phyloP scores from a whole-genome alignment of 2,113 vertebrate species.

The Podocnemis expansa region DNA sequence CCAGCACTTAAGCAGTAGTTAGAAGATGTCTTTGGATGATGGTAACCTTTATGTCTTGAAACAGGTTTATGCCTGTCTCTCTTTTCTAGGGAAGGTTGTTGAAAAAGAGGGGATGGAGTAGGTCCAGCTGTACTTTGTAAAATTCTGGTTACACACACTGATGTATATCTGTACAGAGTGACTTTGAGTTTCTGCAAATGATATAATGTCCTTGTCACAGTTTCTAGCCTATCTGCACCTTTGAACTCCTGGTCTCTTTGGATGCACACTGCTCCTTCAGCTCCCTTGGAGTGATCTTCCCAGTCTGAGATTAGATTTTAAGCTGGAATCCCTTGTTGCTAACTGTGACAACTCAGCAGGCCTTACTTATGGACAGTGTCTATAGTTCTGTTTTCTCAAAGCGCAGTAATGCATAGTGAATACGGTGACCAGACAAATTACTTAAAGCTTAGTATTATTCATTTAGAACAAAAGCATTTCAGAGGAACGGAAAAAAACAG shows the following conservation, averaged over 20 bases:
- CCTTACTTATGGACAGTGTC: not conserved
- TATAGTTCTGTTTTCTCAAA: not conserved
- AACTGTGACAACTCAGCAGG: not conserved
- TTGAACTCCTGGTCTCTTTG: not conserved
- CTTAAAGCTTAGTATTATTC: not conserved
- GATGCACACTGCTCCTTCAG: not conserved
- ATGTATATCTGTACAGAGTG: not conserved
- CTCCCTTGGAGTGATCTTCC: not conserved
- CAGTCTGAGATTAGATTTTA: not conserved
- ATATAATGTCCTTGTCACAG: fast-evolving
- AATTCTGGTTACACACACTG: not conserved
- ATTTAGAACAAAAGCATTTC: not conserved
- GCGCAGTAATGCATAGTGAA: not conserved
- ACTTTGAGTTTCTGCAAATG: not conserved
- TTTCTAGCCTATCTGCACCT: not conserved
- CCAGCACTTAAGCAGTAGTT: not conserved
- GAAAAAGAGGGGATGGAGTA: not conserved
- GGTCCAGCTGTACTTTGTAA: not conserved
- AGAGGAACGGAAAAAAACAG: not conserved
- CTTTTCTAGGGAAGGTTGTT: not conserved
- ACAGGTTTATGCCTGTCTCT: not conserved
- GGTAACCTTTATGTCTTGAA: not conserved
- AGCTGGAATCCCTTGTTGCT: not conserved
- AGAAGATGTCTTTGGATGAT: not conserved
- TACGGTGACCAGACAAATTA: not conserved